Conservation (phyloP, 2,113 vertebrate species). For the Pithys albifrons region DNA sequence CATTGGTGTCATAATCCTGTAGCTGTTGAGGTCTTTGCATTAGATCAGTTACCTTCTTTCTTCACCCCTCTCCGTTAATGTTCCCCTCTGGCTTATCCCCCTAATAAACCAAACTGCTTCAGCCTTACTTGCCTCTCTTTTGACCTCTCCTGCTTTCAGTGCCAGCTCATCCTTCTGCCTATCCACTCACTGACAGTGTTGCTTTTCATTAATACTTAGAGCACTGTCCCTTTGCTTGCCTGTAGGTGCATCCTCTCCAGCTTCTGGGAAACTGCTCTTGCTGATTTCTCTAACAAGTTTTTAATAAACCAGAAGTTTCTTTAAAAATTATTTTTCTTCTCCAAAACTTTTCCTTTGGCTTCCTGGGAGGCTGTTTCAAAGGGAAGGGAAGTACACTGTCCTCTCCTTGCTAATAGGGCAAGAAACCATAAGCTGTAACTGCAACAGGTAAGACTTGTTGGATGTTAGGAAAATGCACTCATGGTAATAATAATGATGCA, state of each 20-base stretch:
- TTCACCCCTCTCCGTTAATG: not conserved
- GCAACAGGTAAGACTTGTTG: not conserved
- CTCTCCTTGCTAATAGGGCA: not conserved
- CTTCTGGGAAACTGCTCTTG: not conserved
- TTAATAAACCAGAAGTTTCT: not conserved
- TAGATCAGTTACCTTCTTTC: constrained; percentile 4
- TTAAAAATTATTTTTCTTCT: not conserved
- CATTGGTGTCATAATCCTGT: constrained; percentile 15
- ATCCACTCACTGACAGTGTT: fast-evolving
- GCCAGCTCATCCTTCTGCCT: not conserved
- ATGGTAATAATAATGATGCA: not conserved
- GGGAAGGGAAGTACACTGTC: not conserved
- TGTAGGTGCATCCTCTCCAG: not conserved
- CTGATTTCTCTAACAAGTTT: not conserved
- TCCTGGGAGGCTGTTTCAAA: not conserved
- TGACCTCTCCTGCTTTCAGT: not conserved
- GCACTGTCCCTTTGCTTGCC: not conserved
- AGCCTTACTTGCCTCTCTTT: not conserved
- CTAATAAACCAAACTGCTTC: not conserved
- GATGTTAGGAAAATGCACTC: not conserved
- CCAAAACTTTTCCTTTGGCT: not conserved
- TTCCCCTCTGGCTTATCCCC: not conserved
- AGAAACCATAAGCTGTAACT: not conserved
- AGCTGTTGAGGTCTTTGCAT: constrained; percentile 3
- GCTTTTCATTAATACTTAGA: not conserved